Percentiles rank a stretch among this genome's conserved stretches.
Evolutionary conservation across 92 coral and sea anemone species (phyloP).

Genomic region (Muricea muricata): DNA sequence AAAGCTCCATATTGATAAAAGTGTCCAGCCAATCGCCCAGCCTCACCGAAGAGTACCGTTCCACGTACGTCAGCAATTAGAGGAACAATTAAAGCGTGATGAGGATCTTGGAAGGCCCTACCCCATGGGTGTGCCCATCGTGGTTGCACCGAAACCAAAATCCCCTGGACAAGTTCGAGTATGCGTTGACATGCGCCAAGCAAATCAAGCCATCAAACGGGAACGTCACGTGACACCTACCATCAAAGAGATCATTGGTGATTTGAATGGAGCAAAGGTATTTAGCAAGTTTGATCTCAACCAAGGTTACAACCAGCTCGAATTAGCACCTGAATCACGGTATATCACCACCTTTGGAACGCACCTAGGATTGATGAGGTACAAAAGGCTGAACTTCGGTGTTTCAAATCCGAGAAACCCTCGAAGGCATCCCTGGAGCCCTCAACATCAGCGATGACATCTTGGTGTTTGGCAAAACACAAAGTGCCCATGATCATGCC

Average conservation of each 20-base stretch:
- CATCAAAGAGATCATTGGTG: no score
- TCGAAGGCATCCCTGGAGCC: slow-evolving; percentile 46
- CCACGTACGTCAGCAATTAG: no score
- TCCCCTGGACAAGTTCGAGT: slow-evolving; percentile 42
- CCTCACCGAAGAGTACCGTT: slow-evolving; percentile 70
- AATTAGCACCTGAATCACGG: no score
- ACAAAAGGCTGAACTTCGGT: slow-evolving; percentile 66
- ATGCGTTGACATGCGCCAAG: no score
- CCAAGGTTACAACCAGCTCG: no score
- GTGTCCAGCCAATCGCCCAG: slow-evolving; percentile 65
- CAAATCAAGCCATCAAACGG: no score
- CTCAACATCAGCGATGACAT: slow-evolving; percentile 62
- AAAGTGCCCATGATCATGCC: slow-evolving; percentile 31
- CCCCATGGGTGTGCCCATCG: slow-evolving; percentile 66
- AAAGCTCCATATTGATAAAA: no score
- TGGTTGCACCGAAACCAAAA: slow-evolving; percentile 66
- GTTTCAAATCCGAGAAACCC: slow-evolving; percentile 39
- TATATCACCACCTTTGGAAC: no score
- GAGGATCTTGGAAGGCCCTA: slow-evolving; percentile 64
- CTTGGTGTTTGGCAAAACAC: slow-evolving; percentile 28
- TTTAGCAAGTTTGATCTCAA: no score
- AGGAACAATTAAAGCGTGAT: no score
- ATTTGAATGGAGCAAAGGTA: no score
- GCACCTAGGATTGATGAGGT: slow-evolving; percentile 49
- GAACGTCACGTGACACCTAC: no score